Percentiles rank a stretch among this genome's conserved stretches.
Conservation (phyloP, 2,888 invertebrate genomes). For the Melanotus villosus region DNA sequence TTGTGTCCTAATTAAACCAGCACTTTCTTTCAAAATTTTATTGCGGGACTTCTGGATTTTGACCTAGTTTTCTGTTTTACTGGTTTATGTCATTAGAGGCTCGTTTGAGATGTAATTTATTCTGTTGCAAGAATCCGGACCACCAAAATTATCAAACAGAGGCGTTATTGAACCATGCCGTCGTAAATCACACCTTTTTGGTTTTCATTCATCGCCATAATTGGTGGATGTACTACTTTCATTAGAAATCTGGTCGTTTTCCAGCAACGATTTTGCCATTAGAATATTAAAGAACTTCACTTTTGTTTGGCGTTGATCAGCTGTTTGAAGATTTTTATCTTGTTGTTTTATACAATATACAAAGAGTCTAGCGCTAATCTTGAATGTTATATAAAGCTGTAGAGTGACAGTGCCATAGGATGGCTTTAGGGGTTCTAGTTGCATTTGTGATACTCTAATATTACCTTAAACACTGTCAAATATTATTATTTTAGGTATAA, state of each 20-base stretch:
- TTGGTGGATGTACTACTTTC: constrained; percentile 3
- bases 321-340: no score
- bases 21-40: background rate
- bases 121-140: constrained; percentile 7
- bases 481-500: no score
- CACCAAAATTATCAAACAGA: background rate
- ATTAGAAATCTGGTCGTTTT: background rate
- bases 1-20: background rate
- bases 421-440: no score
- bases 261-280: no score
- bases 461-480: no score
- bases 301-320: no score
- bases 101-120: background rate
- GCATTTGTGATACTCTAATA: no score
- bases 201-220: background rate
- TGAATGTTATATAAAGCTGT: no score
- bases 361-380: no score
- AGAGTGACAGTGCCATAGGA: no score
- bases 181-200: constrained; percentile 7
- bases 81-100: background rate
- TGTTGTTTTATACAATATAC: no score
- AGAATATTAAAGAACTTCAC: no score
- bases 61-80: background rate
- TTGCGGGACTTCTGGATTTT: constrained; percentile 10
- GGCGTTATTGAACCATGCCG: constrained; percentile 1